Evolutionary conservation across 2,888 invertebrate genomes (phyloP), one percentile per base, ranked within the genome.

Genomic region (Ditylenchus weischeri): DNA sequence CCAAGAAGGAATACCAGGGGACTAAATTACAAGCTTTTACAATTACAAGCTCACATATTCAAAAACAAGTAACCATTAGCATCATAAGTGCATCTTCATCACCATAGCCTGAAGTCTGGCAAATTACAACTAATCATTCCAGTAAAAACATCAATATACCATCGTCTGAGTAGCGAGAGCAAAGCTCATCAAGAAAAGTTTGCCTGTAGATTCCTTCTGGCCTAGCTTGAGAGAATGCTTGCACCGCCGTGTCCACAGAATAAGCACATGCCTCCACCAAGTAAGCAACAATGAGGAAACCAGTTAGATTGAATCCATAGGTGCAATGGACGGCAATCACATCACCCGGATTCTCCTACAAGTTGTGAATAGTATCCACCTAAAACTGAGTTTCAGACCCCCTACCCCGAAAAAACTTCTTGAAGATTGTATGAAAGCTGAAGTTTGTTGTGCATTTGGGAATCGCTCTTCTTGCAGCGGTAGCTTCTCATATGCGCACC

Each of bases 241-340:
- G 86, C 8, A 94, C 83, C 0, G 92, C 3, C 58, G 90, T 90
- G 73, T 91, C 92, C 0, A 94, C 64, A 19, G 0, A 87, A 83
- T 0, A 86, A 43, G 70, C 76, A 71, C 72, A 69, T 70, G 88
- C 88, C 81, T 91, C 90, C 6, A 94, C 90, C 84, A 98, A 88
- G 84, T 91, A 99, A 0, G 93, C 90, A 35, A 90, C 88, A 62
- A 99, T 90, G 8, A 98, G 86, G 83, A 96, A 99, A 0, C 98
- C 98, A 10, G 95, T 95, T 76, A 98, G 87, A 84, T 99, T 99
- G 84, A 96, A 98, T 0, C 98, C 98, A 84, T 99, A 98, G 0
- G 98, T 94, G 82, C 94, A 95, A 84, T 94, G 94, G 10, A 95
- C 89, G 43, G 88, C 90, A 43, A 80, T 64, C n/a, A 82, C 57